Percentiles rank a stretch among this genome's conserved stretches.
phyloP scores from a whole-genome alignment of 2,888 invertebrate species.

The Latrodectus hesperus region DNA sequence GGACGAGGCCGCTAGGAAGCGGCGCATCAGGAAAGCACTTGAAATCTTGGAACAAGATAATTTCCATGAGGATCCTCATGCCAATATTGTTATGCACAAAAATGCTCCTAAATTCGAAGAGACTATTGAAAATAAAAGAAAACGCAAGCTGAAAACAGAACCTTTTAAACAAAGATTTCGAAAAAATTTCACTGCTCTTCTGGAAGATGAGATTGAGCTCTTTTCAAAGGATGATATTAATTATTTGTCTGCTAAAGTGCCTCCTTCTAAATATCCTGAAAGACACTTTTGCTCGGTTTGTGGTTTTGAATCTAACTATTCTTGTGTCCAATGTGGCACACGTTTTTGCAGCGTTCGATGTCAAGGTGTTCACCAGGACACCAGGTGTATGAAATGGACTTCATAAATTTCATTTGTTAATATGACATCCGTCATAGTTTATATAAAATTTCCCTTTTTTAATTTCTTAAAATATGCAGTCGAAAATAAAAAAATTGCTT shows the following conservation, averaged over 20 bases:
- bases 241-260: slow-evolving; percentile 88
- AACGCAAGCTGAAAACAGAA: slow-evolving; percentile 85
- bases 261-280: slow-evolving; percentile 87
- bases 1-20: slow-evolving; percentile 90
- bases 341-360: slow-evolving; percentile 94
- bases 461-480: too few relatives aligned
- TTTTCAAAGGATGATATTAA: slow-evolving; percentile 73
- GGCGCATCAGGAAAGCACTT: slow-evolving; percentile 91
- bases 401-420: slow-evolving; percentile 77
- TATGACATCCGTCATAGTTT: too few relatives aligned
- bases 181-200: slow-evolving; percentile 89
- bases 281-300: slow-evolving; percentile 97
- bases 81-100: slow-evolving; percentile 93
- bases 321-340: slow-evolving; percentile 94
- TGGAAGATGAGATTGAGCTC: slow-evolving; percentile 89
- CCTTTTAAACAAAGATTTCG: slow-evolving; percentile 80
- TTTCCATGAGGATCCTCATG: slow-evolving; percentile 98
- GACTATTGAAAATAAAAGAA: slow-evolving; percentile 84
- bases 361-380: slow-evolving; percentile 94
- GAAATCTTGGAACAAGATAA: slow-evolving; percentile 97
- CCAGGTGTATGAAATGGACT: slow-evolving; percentile 96
- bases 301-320: slow-evolving; percentile 93
- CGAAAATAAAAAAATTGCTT: too few relatives aligned
- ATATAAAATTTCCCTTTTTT: too few relatives aligned
- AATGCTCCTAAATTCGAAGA: slow-evolving; percentile 98